Conservation (phyloP, 2,888 invertebrate species). For the Acleris holmiana region DNA sequence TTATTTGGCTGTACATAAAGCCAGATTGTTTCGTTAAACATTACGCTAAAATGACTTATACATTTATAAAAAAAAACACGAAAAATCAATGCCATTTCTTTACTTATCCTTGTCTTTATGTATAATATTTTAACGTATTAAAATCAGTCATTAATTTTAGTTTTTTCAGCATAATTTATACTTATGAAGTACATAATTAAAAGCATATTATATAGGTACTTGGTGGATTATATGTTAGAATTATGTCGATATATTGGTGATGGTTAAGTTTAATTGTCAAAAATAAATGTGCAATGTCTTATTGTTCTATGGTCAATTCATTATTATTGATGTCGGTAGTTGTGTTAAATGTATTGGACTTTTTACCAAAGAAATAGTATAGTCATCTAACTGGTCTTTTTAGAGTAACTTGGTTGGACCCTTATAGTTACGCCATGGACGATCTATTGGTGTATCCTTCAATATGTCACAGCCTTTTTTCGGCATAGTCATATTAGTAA, state of each 20-base stretch:
- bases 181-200: conserved; percentile 4
- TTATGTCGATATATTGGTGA: conserved; percentile 17
- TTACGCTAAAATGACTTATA: too few relatives aligned
- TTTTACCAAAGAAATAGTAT: conserved; percentile 33
- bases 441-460: too few relatives aligned
- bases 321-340: conserved; percentile 22
- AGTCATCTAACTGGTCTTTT: conserved; percentile 19
- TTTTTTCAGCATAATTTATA: conserved; percentile 21
- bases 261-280: conserved; percentile 21
- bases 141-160: conserved; percentile 28
- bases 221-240: conserved; percentile 14
- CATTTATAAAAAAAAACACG: background rate
- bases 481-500: too few relatives aligned
- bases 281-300: conserved; percentile 18
- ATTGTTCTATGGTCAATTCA: conserved; percentile 17
- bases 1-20: too few relatives aligned
- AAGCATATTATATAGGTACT: background rate
- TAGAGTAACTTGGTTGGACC: too few relatives aligned
- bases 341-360: conserved; percentile 19
- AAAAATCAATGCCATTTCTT: conserved; percentile 14
- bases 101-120: conserved; percentile 12
- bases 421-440: too few relatives aligned
- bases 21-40: too few relatives aligned
- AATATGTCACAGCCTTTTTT: too few relatives aligned
- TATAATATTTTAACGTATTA: conserved; percentile 9